phyloP scores from a whole-genome alignment of 2,113 vertebrate species.

The Gadus chalcogrammus region DNA sequence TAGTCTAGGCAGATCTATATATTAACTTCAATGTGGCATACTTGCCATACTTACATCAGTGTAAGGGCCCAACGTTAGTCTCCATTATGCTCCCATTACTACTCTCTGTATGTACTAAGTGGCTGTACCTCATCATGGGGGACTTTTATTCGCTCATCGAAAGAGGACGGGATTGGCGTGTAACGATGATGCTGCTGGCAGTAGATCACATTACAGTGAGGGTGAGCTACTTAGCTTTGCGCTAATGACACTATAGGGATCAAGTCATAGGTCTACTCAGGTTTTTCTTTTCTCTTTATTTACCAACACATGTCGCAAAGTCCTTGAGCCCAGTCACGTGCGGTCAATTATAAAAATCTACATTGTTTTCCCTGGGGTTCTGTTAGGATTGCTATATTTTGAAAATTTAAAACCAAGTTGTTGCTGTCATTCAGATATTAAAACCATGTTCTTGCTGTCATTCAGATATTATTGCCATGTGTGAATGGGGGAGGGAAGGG shows the following conservation, averaged over 20 bases:
- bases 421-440: too few relatives aligned
- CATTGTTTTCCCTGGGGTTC: constrained; percentile 48
- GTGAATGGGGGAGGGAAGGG: neutral
- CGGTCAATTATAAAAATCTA: constrained; percentile 32
- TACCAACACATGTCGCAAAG: constrained; percentile 31
- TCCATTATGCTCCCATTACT: constrained; percentile 13
- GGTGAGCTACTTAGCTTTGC: constrained; percentile 25
- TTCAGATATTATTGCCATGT: constrained; percentile 12
- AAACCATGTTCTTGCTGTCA: constrained; percentile 19
- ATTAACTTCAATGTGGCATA: too few relatives aligned
- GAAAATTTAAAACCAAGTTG: constrained; percentile 34
- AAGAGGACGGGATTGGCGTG: constrained; percentile 26
- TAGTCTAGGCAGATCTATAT: too few relatives aligned
- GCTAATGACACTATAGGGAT: constrained; percentile 37
- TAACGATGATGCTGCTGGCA: constrained; percentile 21
- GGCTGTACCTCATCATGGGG: constrained; percentile 17
- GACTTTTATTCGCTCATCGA: constrained; percentile 30
- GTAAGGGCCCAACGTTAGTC: neutral
- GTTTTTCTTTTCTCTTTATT: constrained; percentile 4
- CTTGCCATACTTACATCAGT: neutral
- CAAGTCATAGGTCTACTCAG: constrained; percentile 4
- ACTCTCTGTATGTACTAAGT: constrained; percentile 16
- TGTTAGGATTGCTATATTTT: constrained; percentile 38
- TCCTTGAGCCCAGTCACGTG: constrained; percentile 36
- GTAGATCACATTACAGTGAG: constrained; percentile 32